Conservation (phyloP, 2,797 vertebrate genomes). For the Parambassis ranga region DNA sequence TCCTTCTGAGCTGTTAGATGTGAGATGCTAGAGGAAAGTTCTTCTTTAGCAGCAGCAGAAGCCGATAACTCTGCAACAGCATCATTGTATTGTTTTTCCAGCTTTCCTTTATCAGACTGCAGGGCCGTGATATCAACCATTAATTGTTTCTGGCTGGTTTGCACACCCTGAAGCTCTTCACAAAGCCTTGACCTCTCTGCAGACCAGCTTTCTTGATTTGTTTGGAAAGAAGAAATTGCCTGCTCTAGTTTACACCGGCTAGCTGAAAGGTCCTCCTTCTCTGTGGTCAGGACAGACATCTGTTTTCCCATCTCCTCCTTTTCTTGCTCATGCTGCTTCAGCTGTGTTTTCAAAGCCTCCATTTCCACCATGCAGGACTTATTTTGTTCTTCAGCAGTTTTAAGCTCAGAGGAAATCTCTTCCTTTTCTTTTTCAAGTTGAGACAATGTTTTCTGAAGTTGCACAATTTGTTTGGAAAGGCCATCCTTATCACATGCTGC, state of each 20-base stretch:
- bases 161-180: constrained; percentile 69
- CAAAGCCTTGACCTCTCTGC: constrained; percentile 64
- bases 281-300: constrained; percentile 65
- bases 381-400: constrained; percentile 74
- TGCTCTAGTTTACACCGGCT: constrained; percentile 66
- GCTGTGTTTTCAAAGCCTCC: constrained; percentile 63
- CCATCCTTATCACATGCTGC: constrained; percentile 64
- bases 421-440: constrained; percentile 73
- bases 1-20: constrained; percentile 79
- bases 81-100: constrained; percentile 71
- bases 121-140: constrained; percentile 59
- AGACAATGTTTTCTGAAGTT: constrained; percentile 70
- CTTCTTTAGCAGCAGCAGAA: constrained; percentile 73
- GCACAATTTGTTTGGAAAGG: constrained; percentile 74
- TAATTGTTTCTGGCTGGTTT: constrained; percentile 60
- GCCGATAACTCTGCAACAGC: constrained; percentile 71
- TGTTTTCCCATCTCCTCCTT: constrained; percentile 72
- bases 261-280: constrained; percentile 77
- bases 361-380: constrained; percentile 69
- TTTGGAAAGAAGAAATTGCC: constrained; percentile 74
- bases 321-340: constrained; percentile 73
- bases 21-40: constrained; percentile 77
- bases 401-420: constrained; percentile 51
- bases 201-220: constrained; percentile 60
- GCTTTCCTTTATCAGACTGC: constrained; percentile 70